These are phyloP conservation scores for Taenioides sp. DNA, from an alignment of 2,797 vertebrate species.

Conservation along the genomic window DNA sequence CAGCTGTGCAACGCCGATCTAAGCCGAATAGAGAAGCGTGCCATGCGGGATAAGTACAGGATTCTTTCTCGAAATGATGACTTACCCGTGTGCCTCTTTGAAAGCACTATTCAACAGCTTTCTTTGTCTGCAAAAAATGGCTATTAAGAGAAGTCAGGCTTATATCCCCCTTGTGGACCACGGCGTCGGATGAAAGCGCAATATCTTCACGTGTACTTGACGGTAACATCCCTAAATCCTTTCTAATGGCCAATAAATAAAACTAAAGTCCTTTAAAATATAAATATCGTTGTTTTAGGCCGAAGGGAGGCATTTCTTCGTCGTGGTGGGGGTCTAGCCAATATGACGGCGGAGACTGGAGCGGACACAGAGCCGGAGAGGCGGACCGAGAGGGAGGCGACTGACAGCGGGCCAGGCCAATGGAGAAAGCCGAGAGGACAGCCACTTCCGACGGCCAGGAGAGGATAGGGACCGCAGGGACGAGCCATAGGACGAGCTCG, in stretches of 20 bases:
- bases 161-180: slow-evolving; percentile 72
- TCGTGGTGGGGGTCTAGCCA: slow-evolving; percentile 68
- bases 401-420: slow-evolving; percentile 67
- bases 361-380: slow-evolving; percentile 58
- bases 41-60: not conserved
- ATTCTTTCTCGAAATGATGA: slow-evolving; percentile 20
- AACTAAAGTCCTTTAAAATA: slow-evolving; percentile 31
- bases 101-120: slow-evolving; percentile 73
- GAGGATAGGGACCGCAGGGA: slow-evolving; percentile 65
- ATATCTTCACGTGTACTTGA: slow-evolving; percentile 44
- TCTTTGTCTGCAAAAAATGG: slow-evolving; percentile 85
- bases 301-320: slow-evolving; percentile 48
- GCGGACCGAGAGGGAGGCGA: slow-evolving; percentile 58
- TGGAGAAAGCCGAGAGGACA: slow-evolving; percentile 37
- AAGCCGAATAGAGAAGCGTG: not conserved
- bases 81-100: slow-evolving; percentile 69
- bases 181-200: slow-evolving; percentile 62
- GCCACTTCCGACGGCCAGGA: slow-evolving; percentile 60
- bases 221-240: slow-evolving; percentile 67
- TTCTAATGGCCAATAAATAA: slow-evolving; percentile 22
- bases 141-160: slow-evolving; percentile 77
- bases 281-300: slow-evolving; percentile 26
- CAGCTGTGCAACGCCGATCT: not conserved
- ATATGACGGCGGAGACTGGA: slow-evolving; percentile 73
- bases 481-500: slow-evolving; percentile 19